A percentile compares a stretch with the other conserved stretches of the same genome.
phyloP scores from a whole-genome alignment of 2,113 vertebrate genomes.

The Paralichthys olivaceus region DNA sequence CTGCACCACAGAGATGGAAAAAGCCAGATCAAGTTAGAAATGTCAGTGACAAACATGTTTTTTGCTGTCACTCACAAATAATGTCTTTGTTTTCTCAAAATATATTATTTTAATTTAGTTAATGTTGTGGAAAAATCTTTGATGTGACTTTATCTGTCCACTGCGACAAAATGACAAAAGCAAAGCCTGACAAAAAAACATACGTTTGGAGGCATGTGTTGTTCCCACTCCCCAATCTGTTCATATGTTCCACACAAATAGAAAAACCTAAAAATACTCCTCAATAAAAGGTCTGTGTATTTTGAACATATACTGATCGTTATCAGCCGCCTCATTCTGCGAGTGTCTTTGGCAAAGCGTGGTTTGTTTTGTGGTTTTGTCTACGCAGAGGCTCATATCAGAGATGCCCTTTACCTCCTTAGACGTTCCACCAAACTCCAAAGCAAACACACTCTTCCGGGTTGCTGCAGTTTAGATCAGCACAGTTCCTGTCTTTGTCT shows the following conservation, averaged over 20 bases:
- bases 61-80: not conserved
- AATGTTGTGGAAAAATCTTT: too few species aligned
- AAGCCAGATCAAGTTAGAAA: not conserved
- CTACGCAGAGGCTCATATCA: slow-evolving; percentile 30
- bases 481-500: slow-evolving; percentile 76
- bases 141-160: too few species aligned
- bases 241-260: slow-evolving; percentile 10
- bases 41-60: not conserved
- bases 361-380: slow-evolving; percentile 48
- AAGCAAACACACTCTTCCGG: slow-evolving; percentile 71
- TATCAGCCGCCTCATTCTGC: slow-evolving; percentile 38
- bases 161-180: not conserved
- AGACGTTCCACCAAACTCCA: slow-evolving; percentile 48
- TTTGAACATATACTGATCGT: slow-evolving; percentile 21
- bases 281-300: slow-evolving; percentile 23
- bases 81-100: too few species aligned
- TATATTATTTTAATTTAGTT: too few species aligned
- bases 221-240: not conserved
- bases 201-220: not conserved
- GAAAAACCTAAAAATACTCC: slow-evolving; percentile 22
- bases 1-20: not conserved
- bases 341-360: slow-evolving; percentile 3
- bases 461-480: slow-evolving; percentile 54
- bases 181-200: not conserved
- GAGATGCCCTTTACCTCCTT: slow-evolving; percentile 66